Percentiles rank a stretch among this genome's conserved stretches.
phyloP scores from a whole-genome alignment of 2,888 invertebrate species.

The Agapostemon virescens region DNA sequence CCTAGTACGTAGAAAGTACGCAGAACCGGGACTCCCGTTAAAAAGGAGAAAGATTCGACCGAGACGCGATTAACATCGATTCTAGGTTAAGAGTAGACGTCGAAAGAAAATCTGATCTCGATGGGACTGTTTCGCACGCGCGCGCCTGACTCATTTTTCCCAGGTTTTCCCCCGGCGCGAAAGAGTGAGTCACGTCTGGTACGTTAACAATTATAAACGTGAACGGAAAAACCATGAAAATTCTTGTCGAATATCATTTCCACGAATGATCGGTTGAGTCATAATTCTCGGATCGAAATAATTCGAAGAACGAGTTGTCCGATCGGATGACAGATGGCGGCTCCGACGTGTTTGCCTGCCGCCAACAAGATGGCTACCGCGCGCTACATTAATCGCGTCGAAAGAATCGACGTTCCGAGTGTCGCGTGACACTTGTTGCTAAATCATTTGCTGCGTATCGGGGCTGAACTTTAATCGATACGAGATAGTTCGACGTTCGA shows the following conservation, averaged over 20 bases:
- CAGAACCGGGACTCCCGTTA: neutral
- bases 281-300: slow-evolving; percentile 31
- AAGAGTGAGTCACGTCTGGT: slow-evolving; percentile 26
- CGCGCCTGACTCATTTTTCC: neutral
- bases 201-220: slow-evolving; percentile 40
- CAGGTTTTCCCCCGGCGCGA: slow-evolving; percentile 17
- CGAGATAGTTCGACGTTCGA: neutral
- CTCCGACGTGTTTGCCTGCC: slow-evolving; percentile 2
- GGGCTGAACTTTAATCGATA: neutral
- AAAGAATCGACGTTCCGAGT: slow-evolving; percentile 33
- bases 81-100: neutral
- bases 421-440: slow-evolving; percentile 65
- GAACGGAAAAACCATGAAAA: slow-evolving; percentile 28
- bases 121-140: neutral
- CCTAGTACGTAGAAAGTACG: slow-evolving; percentile 10
- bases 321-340: slow-evolving; percentile 46
- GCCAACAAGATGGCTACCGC: slow-evolving; percentile 49
- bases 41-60: neutral
- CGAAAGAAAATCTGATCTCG: neutral
- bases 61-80: neutral
- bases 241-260: slow-evolving; percentile 35
- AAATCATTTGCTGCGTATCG: slow-evolving; percentile 20
- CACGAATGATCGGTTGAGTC: slow-evolving; percentile 46
- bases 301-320: slow-evolving; percentile 26
- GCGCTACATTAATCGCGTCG: slow-evolving; percentile 12